Base-by-base conservation (phyloP, 2,888 invertebrate genomes). In the Stenodera caucasica region DNA sequence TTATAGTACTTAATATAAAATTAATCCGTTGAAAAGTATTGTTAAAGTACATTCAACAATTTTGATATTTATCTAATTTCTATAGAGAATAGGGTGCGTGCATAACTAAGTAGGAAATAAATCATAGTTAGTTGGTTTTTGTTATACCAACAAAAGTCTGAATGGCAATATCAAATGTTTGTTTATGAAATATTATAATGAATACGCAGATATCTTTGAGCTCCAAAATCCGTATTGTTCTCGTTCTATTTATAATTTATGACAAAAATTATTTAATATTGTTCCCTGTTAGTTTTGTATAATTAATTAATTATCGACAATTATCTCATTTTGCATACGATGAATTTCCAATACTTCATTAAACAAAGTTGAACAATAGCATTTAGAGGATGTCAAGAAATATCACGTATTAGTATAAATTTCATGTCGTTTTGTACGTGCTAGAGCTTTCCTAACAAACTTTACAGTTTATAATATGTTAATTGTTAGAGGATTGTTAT, bases 371-470 rank as follows among this genome's bases (percentile, higher is more conserved):
- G 57, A 57, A 57, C 60, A 63, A 63, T 57, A 26, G 60, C 30
- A 55, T 37, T 55, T 58, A 45, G 49, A 53, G 33, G 53, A 52
- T 45, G 60, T 54, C 59, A 63, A 65, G 61, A 65, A 65, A 65
- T 63, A 63, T 66, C 68, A 68, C 68, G 68, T 68, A 68, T 66
- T 65, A 65, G 59, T 62, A 65, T 68, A 64, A 66, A 68, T 65
- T 68, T 54, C 60, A 65, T 58, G 56, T 49, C 61, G 55, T 54
- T 59, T 32, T 54, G 63, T 65, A 66, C 68, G 66, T 68, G 66
- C 64, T 62, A 58, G 62, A 58, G 55, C 66, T 66, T 63, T 53
- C 58, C 58, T 40, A 40, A 58, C 60, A 61, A 65, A 64, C 66
- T 64, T 67, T 57, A 49, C 50, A 65, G 63, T 64, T 68, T 66